phyloP scores from a whole-genome alignment of 2,113 vertebrate species.

The Chroicocephalus ridibundus region DNA sequence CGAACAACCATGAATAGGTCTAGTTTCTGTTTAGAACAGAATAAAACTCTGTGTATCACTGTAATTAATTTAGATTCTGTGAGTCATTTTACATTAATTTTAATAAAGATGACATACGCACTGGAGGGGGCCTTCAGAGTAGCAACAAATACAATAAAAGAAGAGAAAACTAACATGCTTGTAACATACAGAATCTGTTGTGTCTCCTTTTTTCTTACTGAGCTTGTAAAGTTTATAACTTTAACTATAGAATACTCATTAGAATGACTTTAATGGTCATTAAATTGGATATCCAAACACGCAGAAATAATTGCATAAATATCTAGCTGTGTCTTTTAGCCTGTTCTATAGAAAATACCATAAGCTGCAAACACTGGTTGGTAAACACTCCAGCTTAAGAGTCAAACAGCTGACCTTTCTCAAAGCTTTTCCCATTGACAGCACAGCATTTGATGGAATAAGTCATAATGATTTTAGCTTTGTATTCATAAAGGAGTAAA shows the following conservation, averaged over 20 bases:
- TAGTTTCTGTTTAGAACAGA: not conserved
- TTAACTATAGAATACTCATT: not conserved
- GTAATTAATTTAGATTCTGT: not conserved
- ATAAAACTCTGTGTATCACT: not conserved
- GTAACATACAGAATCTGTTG: not conserved
- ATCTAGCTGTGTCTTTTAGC: not conserved
- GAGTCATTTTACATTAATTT: slow-evolving; percentile 2
- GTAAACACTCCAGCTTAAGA: not conserved
- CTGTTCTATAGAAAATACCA: not conserved
- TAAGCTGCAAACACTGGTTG: not conserved
- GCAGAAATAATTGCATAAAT: not conserved
- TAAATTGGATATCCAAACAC: not conserved
- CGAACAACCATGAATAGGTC: not conserved
- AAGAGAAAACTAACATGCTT: not conserved
- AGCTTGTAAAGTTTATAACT: not conserved
- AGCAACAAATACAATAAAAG: not conserved
- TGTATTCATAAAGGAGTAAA: slow-evolving; percentile 7
- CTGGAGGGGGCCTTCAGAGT: not conserved
- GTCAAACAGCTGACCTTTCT: slow-evolving; percentile 39
- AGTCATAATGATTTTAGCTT: slow-evolving; percentile 50
- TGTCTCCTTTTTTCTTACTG: not conserved
- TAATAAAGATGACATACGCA: not conserved
- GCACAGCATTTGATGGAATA: slow-evolving; percentile 27
- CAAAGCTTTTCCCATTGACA: slow-evolving; percentile 13
- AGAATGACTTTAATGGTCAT: not conserved